These are phyloP conservation scores for Sebastes elongatus DNA, from an alignment of 2,797 vertebrate genomes.

Conservation along the genomic window DNA sequence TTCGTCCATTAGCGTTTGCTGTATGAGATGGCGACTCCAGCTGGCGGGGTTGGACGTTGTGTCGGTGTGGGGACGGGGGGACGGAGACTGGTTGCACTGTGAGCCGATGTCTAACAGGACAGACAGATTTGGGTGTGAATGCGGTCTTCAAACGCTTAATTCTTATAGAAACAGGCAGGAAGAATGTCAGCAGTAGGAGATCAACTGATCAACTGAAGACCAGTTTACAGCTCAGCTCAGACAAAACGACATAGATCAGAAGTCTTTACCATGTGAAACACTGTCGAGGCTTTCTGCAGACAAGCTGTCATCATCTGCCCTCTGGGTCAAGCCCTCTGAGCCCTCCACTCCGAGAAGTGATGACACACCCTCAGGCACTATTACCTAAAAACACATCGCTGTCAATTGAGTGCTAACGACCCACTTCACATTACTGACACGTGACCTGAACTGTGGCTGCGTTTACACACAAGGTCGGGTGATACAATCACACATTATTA, in stretches of 20 bases:
- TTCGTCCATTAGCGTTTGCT: conserved; percentile 97
- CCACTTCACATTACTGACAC: conserved; percentile 1
- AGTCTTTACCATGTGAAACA: conserved; percentile 87
- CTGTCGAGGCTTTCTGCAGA: conserved; percentile 92
- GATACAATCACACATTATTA: conserved; percentile 2
- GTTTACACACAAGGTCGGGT: neutral
- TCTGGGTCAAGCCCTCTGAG: conserved; percentile 80
- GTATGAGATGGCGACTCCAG: conserved; percentile 96
- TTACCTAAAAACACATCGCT: conserved; percentile 67
- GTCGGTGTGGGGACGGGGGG: conserved; percentile 87
- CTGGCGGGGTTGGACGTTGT: conserved; percentile 83
- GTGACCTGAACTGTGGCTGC: neutral
- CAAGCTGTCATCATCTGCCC: conserved; percentile 90
- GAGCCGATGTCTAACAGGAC: conserved; percentile 78
- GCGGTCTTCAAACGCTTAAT: neutral
- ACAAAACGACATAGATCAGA: neutral
- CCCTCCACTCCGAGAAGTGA: conserved; percentile 70
- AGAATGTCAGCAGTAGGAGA: neutral
- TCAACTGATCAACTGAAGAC: neutral
- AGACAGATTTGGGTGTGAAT: conserved; percentile 64
- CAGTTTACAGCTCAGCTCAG: neutral
- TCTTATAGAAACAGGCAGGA: conserved; percentile 24
- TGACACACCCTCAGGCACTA: conserved; percentile 73
- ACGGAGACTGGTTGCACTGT: conserved; percentile 83
- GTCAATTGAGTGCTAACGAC: neutral